Conservation (phyloP, 1,140 invertebrate species). For the Samia ricini region DNA sequence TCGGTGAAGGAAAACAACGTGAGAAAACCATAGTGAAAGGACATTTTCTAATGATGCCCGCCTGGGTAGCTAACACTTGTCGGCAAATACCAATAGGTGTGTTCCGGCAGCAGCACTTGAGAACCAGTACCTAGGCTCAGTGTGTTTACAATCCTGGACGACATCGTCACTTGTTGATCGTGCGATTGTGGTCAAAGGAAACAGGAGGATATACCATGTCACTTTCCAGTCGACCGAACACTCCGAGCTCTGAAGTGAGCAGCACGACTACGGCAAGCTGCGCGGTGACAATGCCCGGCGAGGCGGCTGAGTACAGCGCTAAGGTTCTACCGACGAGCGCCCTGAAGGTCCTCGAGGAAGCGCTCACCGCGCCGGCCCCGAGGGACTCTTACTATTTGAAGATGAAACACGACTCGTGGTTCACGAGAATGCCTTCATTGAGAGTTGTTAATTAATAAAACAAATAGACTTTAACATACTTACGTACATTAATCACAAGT, state of each 20-base stretch:
- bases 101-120: too few relatives aligned
- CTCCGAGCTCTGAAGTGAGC: constrained; percentile 64
- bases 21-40: too few relatives aligned
- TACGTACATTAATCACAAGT: too few relatives aligned
- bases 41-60: too few relatives aligned
- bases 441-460: constrained; percentile 43
- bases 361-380: constrained; percentile 61
- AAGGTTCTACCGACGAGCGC: constrained; percentile 67
- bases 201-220: background rate
- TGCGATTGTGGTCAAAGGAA: too few relatives aligned
- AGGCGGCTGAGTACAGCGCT: constrained; percentile 69
- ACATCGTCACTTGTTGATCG: too few relatives aligned
- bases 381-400: constrained; percentile 72
- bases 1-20: too few relatives aligned
- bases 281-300: constrained; percentile 73
- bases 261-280: constrained; percentile 57
- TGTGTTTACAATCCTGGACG: too few relatives aligned
- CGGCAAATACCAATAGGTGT: too few relatives aligned
- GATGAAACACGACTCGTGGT: constrained; percentile 75
- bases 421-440: constrained; percentile 72
- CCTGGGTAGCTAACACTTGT: too few relatives aligned
- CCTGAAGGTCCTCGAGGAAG: constrained; percentile 68
- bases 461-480: background rate
- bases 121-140: too few relatives aligned
- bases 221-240: constrained; percentile 64